Conservation (phyloP, 1,140 invertebrate genomes). For the Scaptomyza pallida region DNA sequence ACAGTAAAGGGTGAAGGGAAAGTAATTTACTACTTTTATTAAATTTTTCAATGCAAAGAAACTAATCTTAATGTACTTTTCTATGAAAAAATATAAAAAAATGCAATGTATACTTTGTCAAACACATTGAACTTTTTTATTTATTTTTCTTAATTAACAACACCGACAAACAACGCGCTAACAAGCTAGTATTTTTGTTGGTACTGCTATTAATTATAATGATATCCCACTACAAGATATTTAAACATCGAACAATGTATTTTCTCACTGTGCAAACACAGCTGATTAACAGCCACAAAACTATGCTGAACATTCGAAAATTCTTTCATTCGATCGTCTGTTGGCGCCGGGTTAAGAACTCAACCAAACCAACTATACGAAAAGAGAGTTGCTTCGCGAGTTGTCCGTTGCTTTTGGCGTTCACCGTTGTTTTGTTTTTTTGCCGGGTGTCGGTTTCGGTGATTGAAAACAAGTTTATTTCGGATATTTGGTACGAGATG, state of each 20-base stretch:
- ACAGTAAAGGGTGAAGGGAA: too few species aligned
- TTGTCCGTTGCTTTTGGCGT: slow-evolving; percentile 25
- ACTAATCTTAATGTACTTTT: too few species aligned
- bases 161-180: too few species aligned
- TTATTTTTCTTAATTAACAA: too few species aligned
- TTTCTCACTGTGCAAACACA: slow-evolving; percentile 26
- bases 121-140: too few species aligned
- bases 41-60: too few species aligned
- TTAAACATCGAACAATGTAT: background rate
- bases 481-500: slow-evolving; percentile 50
- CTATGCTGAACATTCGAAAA: slow-evolving; percentile 57
- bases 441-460: slow-evolving; percentile 8
- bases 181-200: too few species aligned
- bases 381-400: slow-evolving; percentile 15
- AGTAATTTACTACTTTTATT: too few species aligned
- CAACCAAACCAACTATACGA: background rate
- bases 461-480: slow-evolving; percentile 67
- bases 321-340: slow-evolving; percentile 71
- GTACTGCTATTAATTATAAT: too few species aligned
- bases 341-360: slow-evolving; percentile 62
- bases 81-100: too few species aligned
- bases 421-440: background rate
- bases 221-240: too few species aligned
- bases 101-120: too few species aligned
- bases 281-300: slow-evolving; percentile 52